Percentiles rank a stretch among this genome's conserved stretches.
Conservation (phyloP, 2,888 invertebrate species). For the Dendrolimus houi region DNA sequence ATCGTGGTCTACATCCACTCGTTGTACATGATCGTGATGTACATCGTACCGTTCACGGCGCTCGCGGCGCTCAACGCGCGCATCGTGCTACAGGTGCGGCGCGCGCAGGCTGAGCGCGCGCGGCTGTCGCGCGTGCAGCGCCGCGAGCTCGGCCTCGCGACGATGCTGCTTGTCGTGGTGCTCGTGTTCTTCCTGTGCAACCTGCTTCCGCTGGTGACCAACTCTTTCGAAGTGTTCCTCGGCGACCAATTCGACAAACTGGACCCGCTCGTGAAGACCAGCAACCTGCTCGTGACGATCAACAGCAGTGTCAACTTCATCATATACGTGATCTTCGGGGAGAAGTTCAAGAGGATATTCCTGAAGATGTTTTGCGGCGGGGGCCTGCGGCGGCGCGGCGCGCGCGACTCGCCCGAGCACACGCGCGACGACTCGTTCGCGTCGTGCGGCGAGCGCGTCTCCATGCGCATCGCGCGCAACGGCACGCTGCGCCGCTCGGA, state of each 20-base stretch:
- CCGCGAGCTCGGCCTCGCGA: slow-evolving; percentile 94
- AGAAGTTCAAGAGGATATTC: slow-evolving; percentile 95
- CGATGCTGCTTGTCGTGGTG: slow-evolving; percentile 96
- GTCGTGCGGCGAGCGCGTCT: slow-evolving; percentile 85
- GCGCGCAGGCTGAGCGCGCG: slow-evolving; percentile 93
- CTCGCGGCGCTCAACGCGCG: slow-evolving; percentile 93
- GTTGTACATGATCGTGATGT: slow-evolving; percentile 96
- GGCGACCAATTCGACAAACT: slow-evolving; percentile 55
- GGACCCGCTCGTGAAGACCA: slow-evolving; percentile 85
- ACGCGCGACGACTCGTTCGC: slow-evolving; percentile 90
- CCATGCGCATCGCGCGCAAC: slow-evolving; percentile 76
- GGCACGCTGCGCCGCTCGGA: slow-evolving; percentile 54
- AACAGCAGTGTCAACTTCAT: slow-evolving; percentile 99
- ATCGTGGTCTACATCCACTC: slow-evolving; percentile 94
- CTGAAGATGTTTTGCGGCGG: slow-evolving; percentile 85
- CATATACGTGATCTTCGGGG: slow-evolving; percentile 98
- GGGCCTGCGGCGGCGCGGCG: slow-evolving; percentile 64
- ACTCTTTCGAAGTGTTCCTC: slow-evolving; percentile 88
- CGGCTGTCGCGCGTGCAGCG: slow-evolving; percentile 92
- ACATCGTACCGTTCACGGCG: slow-evolving; percentile 92
- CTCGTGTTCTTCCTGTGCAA: slow-evolving; percentile 96
- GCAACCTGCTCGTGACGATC: slow-evolving; percentile 95
- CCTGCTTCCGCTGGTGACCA: slow-evolving; percentile 89
- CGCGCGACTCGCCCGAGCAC: slow-evolving; percentile 79
- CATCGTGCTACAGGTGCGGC: slow-evolving; percentile 92